A percentile compares a stretch with the other conserved stretches of the same genome.
Conservation (phyloP, 2,797 vertebrate genomes). For the Gymnoscopelus braueri region DNA sequence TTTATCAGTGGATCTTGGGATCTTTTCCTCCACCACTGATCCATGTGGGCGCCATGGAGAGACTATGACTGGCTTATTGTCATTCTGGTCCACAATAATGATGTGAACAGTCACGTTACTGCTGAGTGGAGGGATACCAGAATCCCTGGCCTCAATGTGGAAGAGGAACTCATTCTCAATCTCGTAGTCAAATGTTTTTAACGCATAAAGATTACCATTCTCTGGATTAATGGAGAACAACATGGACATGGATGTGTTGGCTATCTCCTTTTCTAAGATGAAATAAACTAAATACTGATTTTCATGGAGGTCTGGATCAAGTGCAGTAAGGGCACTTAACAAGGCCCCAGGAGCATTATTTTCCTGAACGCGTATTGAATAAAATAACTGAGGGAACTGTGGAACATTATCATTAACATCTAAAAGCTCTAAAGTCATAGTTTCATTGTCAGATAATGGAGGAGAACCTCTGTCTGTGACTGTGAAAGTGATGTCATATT, state of each 20-base stretch:
- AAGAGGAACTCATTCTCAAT: constrained; percentile 50
- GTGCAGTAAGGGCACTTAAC: constrained; percentile 33
- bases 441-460: constrained; percentile 43
- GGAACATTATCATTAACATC: constrained; percentile 57
- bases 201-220: constrained; percentile 54
- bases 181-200: constrained; percentile 58
- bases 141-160: constrained; percentile 43
- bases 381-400: constrained; percentile 38
- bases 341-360: constrained; percentile 53
- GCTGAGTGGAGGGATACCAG: constrained; percentile 34
- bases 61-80: constrained; percentile 47
- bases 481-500: constrained; percentile 51
- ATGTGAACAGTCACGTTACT: constrained; percentile 45
- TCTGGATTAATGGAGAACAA: constrained; percentile 56
- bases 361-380: constrained; percentile 41
- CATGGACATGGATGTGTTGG: constrained; percentile 39
- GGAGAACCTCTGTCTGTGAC: constrained; percentile 47
- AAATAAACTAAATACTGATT: constrained; percentile 62
- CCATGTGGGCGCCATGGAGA: constrained; percentile 44
- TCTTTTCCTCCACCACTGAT: constrained; percentile 31
- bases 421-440: constrained; percentile 42
- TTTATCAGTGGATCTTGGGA: constrained; percentile 40
- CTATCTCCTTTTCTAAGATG: constrained; percentile 45
- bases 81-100: constrained; percentile 50
- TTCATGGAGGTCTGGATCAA: constrained; percentile 58